phyloP scores from a whole-genome alignment of 2,113 vertebrate genomes.

The Dermatemys mawii region DNA sequence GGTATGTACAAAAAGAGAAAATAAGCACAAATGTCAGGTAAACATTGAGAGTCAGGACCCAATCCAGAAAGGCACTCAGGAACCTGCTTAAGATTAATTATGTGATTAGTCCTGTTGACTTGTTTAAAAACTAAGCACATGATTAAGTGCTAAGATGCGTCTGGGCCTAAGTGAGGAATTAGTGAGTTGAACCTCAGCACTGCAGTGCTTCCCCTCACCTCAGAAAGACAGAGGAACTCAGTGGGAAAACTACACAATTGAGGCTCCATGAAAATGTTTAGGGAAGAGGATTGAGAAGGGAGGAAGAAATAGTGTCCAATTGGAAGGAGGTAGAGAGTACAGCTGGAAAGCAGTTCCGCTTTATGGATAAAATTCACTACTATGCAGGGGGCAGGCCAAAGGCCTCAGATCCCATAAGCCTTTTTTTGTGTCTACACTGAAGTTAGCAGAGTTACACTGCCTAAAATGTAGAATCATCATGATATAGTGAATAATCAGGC shows the following conservation, averaged over 20 bases:
- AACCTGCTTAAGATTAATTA: background rate
- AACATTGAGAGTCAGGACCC: background rate
- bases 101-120: background rate
- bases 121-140: background rate
- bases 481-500: background rate
- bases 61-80: background rate
- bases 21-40: background rate
- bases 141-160: background rate
- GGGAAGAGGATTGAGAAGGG: background rate
- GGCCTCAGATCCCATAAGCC: background rate
- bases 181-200: background rate
- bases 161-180: background rate
- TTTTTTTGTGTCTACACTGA: background rate
- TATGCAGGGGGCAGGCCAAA: background rate
- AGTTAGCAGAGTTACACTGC: background rate
- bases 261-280: background rate
- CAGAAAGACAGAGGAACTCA: background rate
- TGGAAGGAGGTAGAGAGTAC: background rate
- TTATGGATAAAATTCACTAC: background rate
- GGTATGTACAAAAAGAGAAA: background rate
- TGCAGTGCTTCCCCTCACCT: background rate
- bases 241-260: background rate
- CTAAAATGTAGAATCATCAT: background rate
- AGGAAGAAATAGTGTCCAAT: background rate
- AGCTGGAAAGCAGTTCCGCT: background rate